phyloP scores from a whole-genome alignment of 2,113 vertebrate genomes.

The Dolichotis patagonum region DNA sequence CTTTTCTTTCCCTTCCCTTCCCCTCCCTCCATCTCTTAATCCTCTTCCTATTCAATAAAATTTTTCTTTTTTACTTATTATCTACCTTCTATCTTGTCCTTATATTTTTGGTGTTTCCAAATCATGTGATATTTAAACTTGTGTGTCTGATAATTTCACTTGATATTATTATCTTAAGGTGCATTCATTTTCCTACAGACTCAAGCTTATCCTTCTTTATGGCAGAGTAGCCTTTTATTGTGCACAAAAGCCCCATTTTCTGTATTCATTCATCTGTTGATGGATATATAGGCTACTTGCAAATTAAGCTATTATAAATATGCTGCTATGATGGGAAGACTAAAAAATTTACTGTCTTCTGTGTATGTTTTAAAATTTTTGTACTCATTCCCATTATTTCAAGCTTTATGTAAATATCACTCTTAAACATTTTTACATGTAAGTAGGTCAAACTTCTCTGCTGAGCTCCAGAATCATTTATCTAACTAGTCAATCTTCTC shows the following conservation, averaged over 20 bases:
- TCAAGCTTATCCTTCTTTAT: background rate
- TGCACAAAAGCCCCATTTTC: background rate
- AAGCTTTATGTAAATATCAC: conserved; percentile 1
- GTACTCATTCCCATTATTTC: background rate
- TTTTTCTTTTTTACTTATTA: background rate
- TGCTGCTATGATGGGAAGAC: background rate
- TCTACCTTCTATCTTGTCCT: background rate
- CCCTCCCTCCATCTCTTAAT: background rate
- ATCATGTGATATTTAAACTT: background rate
- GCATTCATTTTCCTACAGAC: background rate
- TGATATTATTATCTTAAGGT: background rate
- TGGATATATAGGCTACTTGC: background rate
- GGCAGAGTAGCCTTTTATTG: background rate
- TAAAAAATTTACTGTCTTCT: background rate
- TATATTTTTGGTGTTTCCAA: background rate
- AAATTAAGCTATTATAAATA: background rate
- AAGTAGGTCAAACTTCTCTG: background rate
- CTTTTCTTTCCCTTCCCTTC: background rate
- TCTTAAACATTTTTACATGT: background rate
- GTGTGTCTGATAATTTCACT: background rate
- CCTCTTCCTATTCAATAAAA: background rate
- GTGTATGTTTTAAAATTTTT: background rate
- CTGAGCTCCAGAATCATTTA: background rate
- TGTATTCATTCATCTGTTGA: background rate
- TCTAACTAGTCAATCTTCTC: background rate